These are phyloP conservation scores for Riparia riparia DNA, from an alignment of 2,113 vertebrate species.

Conservation along the genomic window DNA sequence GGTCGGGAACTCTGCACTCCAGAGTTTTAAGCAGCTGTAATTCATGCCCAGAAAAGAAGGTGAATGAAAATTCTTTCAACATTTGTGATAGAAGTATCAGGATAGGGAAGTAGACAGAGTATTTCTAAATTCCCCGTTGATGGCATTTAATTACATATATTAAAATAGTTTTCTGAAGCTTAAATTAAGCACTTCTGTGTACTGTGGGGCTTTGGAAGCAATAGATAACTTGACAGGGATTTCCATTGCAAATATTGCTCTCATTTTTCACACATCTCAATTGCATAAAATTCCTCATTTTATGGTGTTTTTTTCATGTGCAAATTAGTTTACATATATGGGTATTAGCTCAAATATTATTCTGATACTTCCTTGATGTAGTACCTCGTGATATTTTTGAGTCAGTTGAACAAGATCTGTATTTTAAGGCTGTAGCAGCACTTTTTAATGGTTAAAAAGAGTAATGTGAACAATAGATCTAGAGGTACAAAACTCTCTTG, in stretches of 20 bases:
- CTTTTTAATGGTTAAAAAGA: background rate
- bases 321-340: conserved; percentile 4
- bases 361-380: background rate
- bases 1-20: accelerated
- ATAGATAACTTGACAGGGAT: background rate
- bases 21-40: background rate
- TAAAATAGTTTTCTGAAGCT: conserved; percentile 25
- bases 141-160: background rate
- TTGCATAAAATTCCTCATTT: background rate
- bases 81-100: background rate
- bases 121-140: background rate
- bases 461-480: conserved; percentile 3
- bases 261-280: conserved; percentile 15
- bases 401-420: background rate
- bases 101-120: background rate
- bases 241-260: conserved; percentile 48
- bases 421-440: background rate
- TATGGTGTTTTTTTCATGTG: background rate
- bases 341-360: background rate
- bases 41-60: background rate
- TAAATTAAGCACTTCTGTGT: background rate
- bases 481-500: conserved; percentile 21
- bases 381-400: background rate
- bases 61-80: background rate
- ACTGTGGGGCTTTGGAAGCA: background rate